A percentile compares a stretch with the other conserved stretches of the same genome.
phyloP scores from a whole-genome alignment of 2,113 vertebrate species.

The Columba livia region DNA sequence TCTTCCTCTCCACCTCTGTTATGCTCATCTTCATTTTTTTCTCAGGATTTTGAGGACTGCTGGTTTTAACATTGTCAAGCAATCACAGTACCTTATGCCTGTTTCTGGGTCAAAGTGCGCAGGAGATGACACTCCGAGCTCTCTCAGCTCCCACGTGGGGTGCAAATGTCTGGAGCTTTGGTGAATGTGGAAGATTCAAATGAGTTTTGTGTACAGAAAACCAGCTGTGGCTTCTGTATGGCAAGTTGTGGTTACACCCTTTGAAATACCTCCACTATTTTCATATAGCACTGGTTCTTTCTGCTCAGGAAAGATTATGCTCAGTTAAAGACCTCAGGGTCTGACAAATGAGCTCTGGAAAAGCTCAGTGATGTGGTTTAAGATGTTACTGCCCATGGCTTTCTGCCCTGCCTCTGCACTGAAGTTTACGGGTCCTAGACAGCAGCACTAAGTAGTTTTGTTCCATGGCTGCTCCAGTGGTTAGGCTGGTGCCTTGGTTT shows the following conservation, averaged over 20 bases:
- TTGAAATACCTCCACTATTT: neutral
- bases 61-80: neutral
- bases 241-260: neutral
- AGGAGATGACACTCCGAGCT: neutral
- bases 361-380: neutral
- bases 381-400: neutral
- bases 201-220: neutral
- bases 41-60: neutral
- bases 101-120: neutral
- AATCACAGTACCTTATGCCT: neutral
- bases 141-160: fast-evolving
- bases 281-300: neutral
- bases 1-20: neutral
- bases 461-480: neutral
- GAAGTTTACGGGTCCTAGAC: neutral
- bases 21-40: neutral
- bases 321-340: neutral
- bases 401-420: neutral
- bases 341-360: neutral
- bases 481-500: neutral
- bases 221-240: neutral
- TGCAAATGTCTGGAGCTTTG: neutral
- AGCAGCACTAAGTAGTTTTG: neutral
- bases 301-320: neutral
- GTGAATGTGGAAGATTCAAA: neutral